Percentiles rank a stretch among this genome's conserved stretches.
phyloP scores from a whole-genome alignment of 1,140 invertebrate species.

The Mya arenaria region DNA sequence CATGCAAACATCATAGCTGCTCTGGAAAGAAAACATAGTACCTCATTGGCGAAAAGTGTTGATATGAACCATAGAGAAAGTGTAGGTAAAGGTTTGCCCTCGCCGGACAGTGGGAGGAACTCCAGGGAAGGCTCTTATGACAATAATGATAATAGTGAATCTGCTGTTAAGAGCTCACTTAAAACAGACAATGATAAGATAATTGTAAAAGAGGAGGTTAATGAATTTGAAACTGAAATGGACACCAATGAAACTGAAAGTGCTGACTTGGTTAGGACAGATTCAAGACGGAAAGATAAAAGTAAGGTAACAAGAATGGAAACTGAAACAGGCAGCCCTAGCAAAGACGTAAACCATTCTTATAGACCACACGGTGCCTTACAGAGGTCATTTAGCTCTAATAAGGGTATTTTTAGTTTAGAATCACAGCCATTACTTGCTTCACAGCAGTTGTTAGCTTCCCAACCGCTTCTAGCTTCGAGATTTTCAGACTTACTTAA shows the following conservation, averaged over 20 bases:
- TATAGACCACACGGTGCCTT: neutral
- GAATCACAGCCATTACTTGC: neutral
- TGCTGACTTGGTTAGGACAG: neutral
- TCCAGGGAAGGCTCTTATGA: no score
- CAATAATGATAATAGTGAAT: neutral
- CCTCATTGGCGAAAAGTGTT: neutral
- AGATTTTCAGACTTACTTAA: neutral
- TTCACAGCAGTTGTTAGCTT: neutral
- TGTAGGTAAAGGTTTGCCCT: neutral
- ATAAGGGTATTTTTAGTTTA: neutral
- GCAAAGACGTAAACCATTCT: neutral
- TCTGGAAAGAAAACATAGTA: neutral
- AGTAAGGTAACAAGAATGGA: neutral
- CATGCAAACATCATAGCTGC: constrained; percentile 41
- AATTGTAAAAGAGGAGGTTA: neutral
- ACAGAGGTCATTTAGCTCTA: neutral
- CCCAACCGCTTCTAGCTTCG: neutral
- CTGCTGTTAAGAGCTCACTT: neutral
- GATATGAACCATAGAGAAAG: neutral
- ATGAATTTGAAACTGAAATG: neutral
- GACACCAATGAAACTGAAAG: neutral
- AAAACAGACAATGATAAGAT: neutral
- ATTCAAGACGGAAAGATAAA: neutral
- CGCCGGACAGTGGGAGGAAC: no score
- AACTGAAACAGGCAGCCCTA: neutral